Evolutionary conservation across 1,140 invertebrate species (phyloP), one percentile per base, ranked within the genome.

Genomic region (Ips typographus): DNA sequence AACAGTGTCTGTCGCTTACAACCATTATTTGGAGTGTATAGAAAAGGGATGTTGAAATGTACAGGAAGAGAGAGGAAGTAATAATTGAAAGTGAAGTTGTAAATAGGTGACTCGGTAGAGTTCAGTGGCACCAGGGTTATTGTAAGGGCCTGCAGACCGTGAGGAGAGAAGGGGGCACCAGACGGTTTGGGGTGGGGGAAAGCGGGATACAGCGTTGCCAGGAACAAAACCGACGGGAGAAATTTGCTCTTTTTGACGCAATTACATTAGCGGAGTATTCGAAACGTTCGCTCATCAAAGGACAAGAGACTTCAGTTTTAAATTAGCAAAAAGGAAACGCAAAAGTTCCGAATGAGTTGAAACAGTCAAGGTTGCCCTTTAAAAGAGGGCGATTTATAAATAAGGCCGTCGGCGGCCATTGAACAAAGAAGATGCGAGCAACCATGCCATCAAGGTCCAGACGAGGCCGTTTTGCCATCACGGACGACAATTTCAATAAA

Each of bases 91-190:
- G 74, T 75, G 73, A 74, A 72, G 63, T 62, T 69, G 67, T 70
- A 71, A 74, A 74, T 74, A 72, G 73, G 71, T 74, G 73, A 74
- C 41, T 74, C 71, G 71, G 68, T 72, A 68, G 74, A 75, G 73
- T 75, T 75, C 74, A 75, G 61, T 74, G 74, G 72, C 74, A 75
- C 66, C 69, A 72, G 72, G 77, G 75, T 73, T 76, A 77, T 69
- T 69, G 72, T 75, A 71, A 73, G 74, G 72, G 73, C 71, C 71
- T 42, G 42, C 57, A 52, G 65, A 59, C 40, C 41, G 43, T 4
- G 51, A 51, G 47, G 63, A 4, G 43, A 53, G 49, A 49, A 47
- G 43, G 40, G 40, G 49, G 53, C 65, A 39, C 61, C 69, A 71
- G 75, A 74, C 70, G 68, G 63, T 58, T 64, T 44, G 59, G 73